Evolutionary conservation across 2,888 invertebrate species (phyloP), one percentile per base, ranked within the genome.

Genomic region (Drosophila lutescens): DNA sequence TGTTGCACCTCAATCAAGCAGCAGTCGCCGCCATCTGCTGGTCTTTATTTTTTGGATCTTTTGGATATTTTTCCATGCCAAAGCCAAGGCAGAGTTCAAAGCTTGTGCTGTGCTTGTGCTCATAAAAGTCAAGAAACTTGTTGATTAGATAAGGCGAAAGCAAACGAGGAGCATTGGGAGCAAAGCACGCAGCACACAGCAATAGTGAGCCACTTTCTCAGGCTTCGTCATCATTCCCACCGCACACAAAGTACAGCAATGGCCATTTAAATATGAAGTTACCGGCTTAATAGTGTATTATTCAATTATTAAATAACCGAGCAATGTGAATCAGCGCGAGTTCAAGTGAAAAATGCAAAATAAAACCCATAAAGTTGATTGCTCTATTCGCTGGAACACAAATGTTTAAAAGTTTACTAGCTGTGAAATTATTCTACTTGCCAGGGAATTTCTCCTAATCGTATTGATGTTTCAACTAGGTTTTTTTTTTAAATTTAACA

Each of bases 1-100:
- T 83, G 86, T 86, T 85, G 85, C 85, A 83, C 86, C 83, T 83
- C 83, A 83, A 86, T 86, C 83, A 70, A 60, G 53, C 82, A 79
- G 79, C 84, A 77, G 80, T 79, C 67, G 71, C 57, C 34, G 76
- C 44, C 73, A 70, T 60, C 69, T 69, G 62, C 71, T 59, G n/a
- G 38, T 41, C 51, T n/a, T 32, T 26, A 26, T 23, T 32, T 34
- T 54, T 49, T 57, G 23, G 61, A 15, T 34, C 43, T 23, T 34
- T 54, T 41, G 41, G 40, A 56, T 23, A 36, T 36, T 6, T 56
- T 46, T 56, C 6, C 40, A 41, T n/a, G 73, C 60, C 59, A 41
- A 58, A 51, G 56, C 47, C 68, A 43, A 44, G 54, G 13, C 58
- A 34, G 46, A 54, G 72, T 66, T 73, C 73, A 60, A 51, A 73